Evolutionary conservation across 2,888 invertebrate species (phyloP).

Genomic region (Melanargia galathea): DNA sequence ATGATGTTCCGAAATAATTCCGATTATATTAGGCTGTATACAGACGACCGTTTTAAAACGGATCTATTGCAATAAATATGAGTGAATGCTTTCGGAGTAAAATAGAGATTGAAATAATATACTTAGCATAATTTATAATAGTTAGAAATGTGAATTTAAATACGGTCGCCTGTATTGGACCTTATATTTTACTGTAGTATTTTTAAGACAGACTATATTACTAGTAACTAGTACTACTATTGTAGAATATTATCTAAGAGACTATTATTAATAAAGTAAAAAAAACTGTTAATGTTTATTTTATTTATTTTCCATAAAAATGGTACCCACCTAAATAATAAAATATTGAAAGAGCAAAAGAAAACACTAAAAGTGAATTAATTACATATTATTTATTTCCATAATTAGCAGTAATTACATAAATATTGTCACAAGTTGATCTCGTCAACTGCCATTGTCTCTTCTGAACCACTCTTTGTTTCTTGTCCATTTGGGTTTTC

Average conservation of each 20-base stretch:
- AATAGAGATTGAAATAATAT: neutral
- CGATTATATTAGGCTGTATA: neutral
- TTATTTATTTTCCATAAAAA: neutral
- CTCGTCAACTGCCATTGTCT: constrained; percentile 40
- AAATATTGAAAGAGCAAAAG: neutral
- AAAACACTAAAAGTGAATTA: neutral
- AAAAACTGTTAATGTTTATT: neutral
- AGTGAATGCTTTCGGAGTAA: no score
- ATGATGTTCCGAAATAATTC: constrained; percentile 3
- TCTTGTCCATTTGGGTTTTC: constrained; percentile 32
- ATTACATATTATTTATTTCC: neutral
- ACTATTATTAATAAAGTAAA: constrained; percentile 4
- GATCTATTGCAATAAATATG: neutral
- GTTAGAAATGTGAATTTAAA: neutral
- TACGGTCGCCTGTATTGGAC: neutral
- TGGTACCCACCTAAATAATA: neutral
- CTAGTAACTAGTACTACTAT: no score
- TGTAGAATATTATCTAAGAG: neutral
- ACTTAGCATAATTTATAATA: neutral
- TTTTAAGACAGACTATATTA: constrained; percentile 11
- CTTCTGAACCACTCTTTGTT: constrained; percentile 42
- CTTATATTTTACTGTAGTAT: neutral
- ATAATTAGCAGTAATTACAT: neutral
- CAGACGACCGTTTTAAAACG: neutral
- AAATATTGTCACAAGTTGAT: constrained; percentile 15